Evolutionary conservation across 2,888 invertebrate genomes (phyloP).

Genomic region (Mythimna lalbum): DNA sequence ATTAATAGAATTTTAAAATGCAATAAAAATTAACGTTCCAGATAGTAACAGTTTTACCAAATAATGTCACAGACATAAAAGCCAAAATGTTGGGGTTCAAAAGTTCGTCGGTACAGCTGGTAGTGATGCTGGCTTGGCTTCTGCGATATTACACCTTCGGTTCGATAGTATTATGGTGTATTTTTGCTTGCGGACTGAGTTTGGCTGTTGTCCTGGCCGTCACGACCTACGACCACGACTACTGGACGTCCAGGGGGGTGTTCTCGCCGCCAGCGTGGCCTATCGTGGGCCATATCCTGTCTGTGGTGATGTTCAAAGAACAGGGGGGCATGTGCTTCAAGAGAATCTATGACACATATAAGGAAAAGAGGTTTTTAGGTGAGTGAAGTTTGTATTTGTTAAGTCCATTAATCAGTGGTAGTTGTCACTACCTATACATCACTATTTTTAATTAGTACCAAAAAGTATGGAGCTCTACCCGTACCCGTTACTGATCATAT

Average conservation of each 20-base stretch:
- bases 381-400: too few relatives aligned
- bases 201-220: slow-evolving; percentile 71
- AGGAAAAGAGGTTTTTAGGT: slow-evolving; percentile 82
- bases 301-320: slow-evolving; percentile 83
- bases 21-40: slow-evolving; percentile 22
- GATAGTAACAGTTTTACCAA: slow-evolving; percentile 37
- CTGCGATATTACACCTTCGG: slow-evolving; percentile 79
- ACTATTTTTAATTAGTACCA: too few relatives aligned
- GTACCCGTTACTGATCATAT: too few relatives aligned
- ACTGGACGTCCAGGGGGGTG: slow-evolving; percentile 82
- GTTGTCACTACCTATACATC: too few relatives aligned
- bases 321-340: slow-evolving; percentile 87
- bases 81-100: slow-evolving; percentile 86
- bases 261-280: slow-evolving; percentile 85
- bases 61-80: slow-evolving; percentile 65
- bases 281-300: slow-evolving; percentile 83
- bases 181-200: slow-evolving; percentile 68
- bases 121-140: slow-evolving; percentile 75
- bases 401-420: too few relatives aligned
- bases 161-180: slow-evolving; percentile 73
- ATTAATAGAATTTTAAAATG: neutral
- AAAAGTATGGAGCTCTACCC: too few relatives aligned
- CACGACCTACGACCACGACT: slow-evolving; percentile 85
- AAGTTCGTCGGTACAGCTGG: slow-evolving; percentile 72
- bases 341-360: slow-evolving; percentile 83